phyloP scores from a whole-genome alignment of 2,113 vertebrate genomes.

The Malurus cyaneus region DNA sequence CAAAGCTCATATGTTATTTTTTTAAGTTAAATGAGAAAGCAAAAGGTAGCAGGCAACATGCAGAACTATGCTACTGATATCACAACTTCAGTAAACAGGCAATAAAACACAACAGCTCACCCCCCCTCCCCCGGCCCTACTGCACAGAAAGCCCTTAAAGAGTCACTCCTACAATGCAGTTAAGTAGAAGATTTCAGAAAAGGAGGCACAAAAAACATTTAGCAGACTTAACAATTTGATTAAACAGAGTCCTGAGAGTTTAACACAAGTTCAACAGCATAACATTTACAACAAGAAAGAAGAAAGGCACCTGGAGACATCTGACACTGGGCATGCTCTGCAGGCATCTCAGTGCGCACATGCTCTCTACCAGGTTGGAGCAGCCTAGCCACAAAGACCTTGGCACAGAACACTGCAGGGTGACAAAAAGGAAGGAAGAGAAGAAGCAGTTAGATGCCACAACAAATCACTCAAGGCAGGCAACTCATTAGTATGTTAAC shows the following conservation, averaged over 20 bases:
- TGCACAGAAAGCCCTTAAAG: conserved; percentile 46
- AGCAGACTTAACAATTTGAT: conserved; percentile 81
- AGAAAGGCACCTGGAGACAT: conserved; percentile 99
- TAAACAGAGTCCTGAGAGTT: conserved; percentile 80
- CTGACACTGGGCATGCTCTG: conserved; percentile 99
- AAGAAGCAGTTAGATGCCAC: conserved; percentile 89
- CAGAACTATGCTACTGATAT: conserved; percentile 70
- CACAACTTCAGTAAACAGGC: conserved; percentile 52
- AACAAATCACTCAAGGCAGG: conserved; percentile 82
- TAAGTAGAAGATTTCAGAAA: conserved; percentile 69
- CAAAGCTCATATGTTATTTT: conserved; percentile 23
- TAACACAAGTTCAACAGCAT: conserved; percentile 82
- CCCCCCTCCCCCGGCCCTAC: conserved; percentile 44
- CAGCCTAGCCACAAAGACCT: conserved; percentile 99
- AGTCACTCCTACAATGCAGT: conserved; percentile 51
- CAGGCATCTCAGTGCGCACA: conserved; percentile 99
- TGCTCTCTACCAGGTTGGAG: conserved; percentile 99
- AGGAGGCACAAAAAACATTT: conserved; percentile 80
- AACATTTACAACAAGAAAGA: conserved; percentile 90
- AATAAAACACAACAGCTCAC: conserved; percentile 63
- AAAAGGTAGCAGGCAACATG: conserved; percentile 72
- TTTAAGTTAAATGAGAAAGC: conserved; percentile 58
- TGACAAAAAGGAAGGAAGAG: conserved; percentile 94
- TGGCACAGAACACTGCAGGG: conserved; percentile 99
- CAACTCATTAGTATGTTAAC: conserved; percentile 77